Evolutionary conservation across 2,888 invertebrate genomes (phyloP).

Genomic region (Drosophila emarginata): DNA sequence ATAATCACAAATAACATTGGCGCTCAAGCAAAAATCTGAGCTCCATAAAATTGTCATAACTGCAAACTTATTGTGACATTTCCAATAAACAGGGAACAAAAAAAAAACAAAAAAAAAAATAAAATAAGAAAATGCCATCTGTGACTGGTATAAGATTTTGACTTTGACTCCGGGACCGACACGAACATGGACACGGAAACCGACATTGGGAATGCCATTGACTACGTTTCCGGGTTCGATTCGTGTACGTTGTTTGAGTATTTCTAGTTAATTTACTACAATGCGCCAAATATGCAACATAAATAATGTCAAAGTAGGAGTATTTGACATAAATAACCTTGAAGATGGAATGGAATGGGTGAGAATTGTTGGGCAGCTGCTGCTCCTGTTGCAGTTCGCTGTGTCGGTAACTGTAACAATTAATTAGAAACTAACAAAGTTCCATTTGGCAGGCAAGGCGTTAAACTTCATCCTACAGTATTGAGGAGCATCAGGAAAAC

Average conservation of each 20-base stretch:
- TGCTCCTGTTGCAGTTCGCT: conserved; percentile 31
- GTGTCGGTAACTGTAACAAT: conserved; percentile 71
- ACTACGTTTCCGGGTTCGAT: neutral
- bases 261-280: conserved; percentile 67
- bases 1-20: conserved; percentile 17
- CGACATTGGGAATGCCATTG: neutral
- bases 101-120: neutral
- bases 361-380: conserved; percentile 59
- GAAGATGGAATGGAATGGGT: conserved; percentile 34
- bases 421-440: conserved; percentile 77
- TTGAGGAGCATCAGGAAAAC: conserved; percentile 14
- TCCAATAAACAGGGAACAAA: conserved; percentile 44
- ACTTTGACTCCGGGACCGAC: conserved; percentile 6
- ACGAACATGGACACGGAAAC: neutral
- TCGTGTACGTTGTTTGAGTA: conserved; percentile 19
- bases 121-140: conserved; percentile 48
- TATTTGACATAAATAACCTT: conserved; percentile 68
- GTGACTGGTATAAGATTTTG: conserved; percentile 9
- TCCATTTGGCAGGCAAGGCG: conserved; percentile 69
- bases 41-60: conserved; percentile 65
- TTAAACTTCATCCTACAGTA: conserved; percentile 58
- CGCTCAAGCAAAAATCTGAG: conserved; percentile 25
- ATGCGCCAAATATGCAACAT: conserved; percentile 70
- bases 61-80: conserved; percentile 67
- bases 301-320: conserved; percentile 63